Evolutionary conservation across 1,140 invertebrate species (phyloP).

Genomic region (Drosophila novamexicana): DNA sequence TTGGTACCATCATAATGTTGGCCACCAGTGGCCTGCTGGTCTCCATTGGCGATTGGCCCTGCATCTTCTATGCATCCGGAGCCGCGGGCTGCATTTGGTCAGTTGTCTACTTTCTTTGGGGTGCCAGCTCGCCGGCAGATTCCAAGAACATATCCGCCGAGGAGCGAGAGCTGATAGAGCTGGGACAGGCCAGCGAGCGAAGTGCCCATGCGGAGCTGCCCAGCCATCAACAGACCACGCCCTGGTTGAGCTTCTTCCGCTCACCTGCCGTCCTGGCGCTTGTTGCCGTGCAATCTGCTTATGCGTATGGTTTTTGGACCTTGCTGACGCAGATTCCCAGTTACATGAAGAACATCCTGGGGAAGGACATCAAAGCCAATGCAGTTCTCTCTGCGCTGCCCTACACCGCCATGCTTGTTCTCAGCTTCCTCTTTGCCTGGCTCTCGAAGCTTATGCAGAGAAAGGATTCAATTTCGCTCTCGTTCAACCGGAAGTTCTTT

Average conservation of each 20-base stretch:
- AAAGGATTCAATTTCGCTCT: constrained; percentile 85
- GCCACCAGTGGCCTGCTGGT: constrained; percentile 88
- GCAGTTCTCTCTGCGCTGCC: constrained; percentile 91
- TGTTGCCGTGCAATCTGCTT: constrained; percentile 92
- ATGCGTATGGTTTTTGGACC: constrained; percentile 97
- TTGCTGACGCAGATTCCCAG: constrained; percentile 95
- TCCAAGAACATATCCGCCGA: constrained; percentile 86
- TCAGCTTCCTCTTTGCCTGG: constrained; percentile 87
- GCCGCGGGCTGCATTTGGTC: constrained; percentile 87
- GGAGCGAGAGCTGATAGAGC: constrained; percentile 88
- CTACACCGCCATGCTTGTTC: constrained; percentile 89
- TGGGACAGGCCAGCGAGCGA: constrained; percentile 13
- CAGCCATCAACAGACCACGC: constrained; percentile 32
- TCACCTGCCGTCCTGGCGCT: constrained; percentile 93
- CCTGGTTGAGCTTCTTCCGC: constrained; percentile 91
- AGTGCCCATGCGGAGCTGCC: not conserved
- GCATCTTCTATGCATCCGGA: constrained; percentile 91
- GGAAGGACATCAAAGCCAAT: constrained; percentile 90
- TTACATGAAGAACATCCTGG: constrained; percentile 93
- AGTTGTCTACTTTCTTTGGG: constrained; percentile 86
- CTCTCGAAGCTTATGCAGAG: constrained; percentile 86
- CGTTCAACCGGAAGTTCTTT: constrained; percentile 87
- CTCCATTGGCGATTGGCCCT: constrained; percentile 89
- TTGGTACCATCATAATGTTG: constrained; percentile 90
- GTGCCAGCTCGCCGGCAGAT: constrained; percentile 87